Evolutionary conservation across 53 echinoderm and acorn worm species (phyloP).

Genomic region (Holothuria scabra): DNA sequence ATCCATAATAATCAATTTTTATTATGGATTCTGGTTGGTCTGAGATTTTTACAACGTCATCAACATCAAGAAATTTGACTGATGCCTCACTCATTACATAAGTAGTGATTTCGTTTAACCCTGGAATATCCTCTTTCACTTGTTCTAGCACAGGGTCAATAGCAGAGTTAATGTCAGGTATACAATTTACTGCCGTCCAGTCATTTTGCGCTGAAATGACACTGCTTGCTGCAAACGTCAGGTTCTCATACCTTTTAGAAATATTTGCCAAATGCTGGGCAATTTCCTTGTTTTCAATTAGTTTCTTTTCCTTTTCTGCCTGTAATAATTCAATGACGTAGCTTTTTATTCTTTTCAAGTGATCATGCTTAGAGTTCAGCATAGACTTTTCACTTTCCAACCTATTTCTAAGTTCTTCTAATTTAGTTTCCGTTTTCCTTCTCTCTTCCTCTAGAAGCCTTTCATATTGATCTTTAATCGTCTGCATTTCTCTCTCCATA

Average conservation of each 20-base stretch:
- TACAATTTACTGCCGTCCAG: constrained; percentile 4
- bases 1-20: neutral
- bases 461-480: neutral
- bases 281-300: neutral
- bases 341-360: neutral
- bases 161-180: neutral
- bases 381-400: neutral
- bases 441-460: neutral
- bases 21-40: neutral
- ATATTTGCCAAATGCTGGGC: neutral
- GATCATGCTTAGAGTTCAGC: neutral
- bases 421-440: neutral
- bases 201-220: constrained; percentile 8
- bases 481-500: neutral
- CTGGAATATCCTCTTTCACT: neutral
- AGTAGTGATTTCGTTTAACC: neutral
- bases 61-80: too few relatives aligned
- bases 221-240: neutral
- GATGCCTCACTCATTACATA: too few relatives aligned
- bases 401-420: neutral
- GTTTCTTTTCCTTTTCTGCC: neutral
- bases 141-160: neutral
- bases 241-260: constrained; percentile 1
- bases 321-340: neutral
- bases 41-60: neutral